Percentiles rank a stretch among this genome's conserved stretches.
Conservation (phyloP, 2,797 vertebrate species). For the Parauchenoglanis ngamensis region DNA sequence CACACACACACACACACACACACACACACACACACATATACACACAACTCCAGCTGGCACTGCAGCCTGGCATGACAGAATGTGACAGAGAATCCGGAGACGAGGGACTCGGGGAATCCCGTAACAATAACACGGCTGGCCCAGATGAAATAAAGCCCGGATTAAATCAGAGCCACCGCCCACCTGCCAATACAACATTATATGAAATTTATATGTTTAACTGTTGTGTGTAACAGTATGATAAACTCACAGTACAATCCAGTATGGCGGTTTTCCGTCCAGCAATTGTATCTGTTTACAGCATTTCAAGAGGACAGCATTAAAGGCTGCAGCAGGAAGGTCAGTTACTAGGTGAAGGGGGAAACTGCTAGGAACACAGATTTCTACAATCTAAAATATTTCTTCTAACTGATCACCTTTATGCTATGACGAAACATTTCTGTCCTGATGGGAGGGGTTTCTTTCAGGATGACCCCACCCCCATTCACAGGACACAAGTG, state of each 20-base stretch:
- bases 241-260: conserved; percentile 10
- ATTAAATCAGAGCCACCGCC: conserved; percentile 79
- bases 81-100: conserved; percentile 78
- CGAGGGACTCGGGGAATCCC: conserved; percentile 78
- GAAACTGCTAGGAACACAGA: not conserved
- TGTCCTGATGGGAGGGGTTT: not conserved
- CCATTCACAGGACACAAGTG: not conserved
- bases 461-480: not conserved
- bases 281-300: not conserved
- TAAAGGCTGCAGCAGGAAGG: not conserved
- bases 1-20: conserved; percentile 51
- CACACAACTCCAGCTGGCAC: conserved; percentile 71
- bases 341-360: not conserved
- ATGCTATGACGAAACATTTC: not conserved
- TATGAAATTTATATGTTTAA: conserved; percentile 38
- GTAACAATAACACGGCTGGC: conserved; percentile 78
- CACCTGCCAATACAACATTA: conserved; percentile 72
- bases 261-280: conserved; percentile 3
- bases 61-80: conserved; percentile 76
- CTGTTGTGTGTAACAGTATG: conserved; percentile 30
- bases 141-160: conserved; percentile 70
- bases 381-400: not conserved
- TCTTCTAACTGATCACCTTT: not conserved
- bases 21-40: not conserved
- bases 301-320: not conserved